Conservation (phyloP, 1,140 invertebrate genomes). For the Aphelenchoides avenae region DNA sequence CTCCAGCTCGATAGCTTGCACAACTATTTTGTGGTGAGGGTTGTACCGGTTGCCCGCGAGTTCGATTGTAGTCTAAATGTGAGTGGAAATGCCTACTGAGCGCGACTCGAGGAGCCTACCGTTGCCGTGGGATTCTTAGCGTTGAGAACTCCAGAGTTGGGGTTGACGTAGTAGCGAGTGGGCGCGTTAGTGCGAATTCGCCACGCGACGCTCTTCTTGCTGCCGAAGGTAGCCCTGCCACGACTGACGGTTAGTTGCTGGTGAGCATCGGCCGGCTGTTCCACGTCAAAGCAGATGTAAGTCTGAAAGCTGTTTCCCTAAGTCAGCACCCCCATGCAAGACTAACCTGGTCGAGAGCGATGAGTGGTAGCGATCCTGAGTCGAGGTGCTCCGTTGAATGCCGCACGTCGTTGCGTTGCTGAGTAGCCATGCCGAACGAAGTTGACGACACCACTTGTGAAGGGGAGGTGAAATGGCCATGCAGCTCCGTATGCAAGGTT, state of each 20-base stretch:
- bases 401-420: too few species aligned
- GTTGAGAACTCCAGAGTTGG: slow-evolving; percentile 16
- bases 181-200: slow-evolving; percentile 24
- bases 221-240: not conserved
- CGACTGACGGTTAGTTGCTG: slow-evolving; percentile 16
- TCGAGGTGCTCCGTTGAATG: too few species aligned
- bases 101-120: too few species aligned
- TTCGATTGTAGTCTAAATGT: slow-evolving; percentile 10
- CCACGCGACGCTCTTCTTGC: slow-evolving; percentile 18
- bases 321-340: not conserved
- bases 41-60: slow-evolving; percentile 28
- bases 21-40: slow-evolving; percentile 22
- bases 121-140: not conserved
- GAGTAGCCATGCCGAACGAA: too few species aligned
- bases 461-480: too few species aligned
- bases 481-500: too few species aligned
- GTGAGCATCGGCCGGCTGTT: slow-evolving; percentile 20
- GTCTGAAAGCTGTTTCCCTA: slow-evolving; percentile 7
- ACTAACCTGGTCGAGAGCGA: slow-evolving; percentile 10
- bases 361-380: slow-evolving; percentile 13
- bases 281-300: slow-evolving; percentile 22
- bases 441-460: too few species aligned
- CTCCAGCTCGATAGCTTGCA: slow-evolving; percentile 17
- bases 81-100: too few species aligned
- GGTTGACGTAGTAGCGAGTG: slow-evolving; percentile 15